Evolutionary conservation across 2,113 vertebrate genomes (phyloP).

Genomic region (Zapus hudsonius): DNA sequence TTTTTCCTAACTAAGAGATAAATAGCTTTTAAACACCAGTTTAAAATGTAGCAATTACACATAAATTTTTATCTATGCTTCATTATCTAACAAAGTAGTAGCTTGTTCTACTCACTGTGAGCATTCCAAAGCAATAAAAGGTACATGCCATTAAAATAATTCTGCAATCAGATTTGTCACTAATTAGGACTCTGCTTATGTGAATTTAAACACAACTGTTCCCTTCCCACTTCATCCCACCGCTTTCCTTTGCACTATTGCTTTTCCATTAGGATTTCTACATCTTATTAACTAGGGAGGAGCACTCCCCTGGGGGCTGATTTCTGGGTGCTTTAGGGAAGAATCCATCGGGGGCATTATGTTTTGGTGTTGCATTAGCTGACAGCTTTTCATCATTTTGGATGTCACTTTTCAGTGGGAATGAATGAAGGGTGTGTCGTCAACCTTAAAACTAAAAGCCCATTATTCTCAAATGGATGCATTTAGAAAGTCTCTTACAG

Average conservation of each 20-base stretch:
- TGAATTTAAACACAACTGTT: not conserved
- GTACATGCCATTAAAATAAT: constrained; percentile 45
- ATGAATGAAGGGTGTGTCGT: not conserved
- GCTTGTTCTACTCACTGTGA: constrained; percentile 35
- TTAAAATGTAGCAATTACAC: constrained; percentile 59
- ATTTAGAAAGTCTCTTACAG: not conserved
- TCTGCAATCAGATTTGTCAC: not conserved
- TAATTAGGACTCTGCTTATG: constrained; percentile 39
- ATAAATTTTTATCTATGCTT: constrained; percentile 59
- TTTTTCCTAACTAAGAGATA: constrained; percentile 60
- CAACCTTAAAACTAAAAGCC: not conserved
- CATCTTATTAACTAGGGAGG: not conserved
- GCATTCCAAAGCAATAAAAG: constrained; percentile 38
- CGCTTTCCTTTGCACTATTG: not conserved
- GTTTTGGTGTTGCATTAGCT: not conserved
- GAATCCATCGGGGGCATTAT: not conserved
- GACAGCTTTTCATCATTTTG: not conserved
- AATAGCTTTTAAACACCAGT: constrained; percentile 61
- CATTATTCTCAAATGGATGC: not conserved
- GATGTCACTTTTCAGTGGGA: not conserved
- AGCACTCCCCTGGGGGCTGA: not conserved
- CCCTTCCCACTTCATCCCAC: not conserved
- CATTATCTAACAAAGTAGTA: constrained; percentile 45
- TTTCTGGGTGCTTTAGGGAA: not conserved
- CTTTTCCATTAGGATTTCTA: not conserved